phyloP scores from a whole-genome alignment of 2,888 invertebrate genomes.

The Trilocha varians region DNA sequence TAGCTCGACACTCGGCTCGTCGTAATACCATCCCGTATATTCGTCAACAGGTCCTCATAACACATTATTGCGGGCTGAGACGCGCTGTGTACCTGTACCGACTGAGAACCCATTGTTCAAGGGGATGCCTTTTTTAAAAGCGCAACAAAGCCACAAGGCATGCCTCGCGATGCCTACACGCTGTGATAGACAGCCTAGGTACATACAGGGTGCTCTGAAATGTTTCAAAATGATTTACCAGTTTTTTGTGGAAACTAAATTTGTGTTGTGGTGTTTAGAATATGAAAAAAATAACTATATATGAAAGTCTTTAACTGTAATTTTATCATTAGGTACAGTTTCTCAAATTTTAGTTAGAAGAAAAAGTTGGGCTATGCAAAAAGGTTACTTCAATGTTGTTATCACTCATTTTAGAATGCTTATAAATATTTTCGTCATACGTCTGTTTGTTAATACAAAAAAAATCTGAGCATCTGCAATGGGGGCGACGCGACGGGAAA shows the following conservation, averaged over 20 bases:
- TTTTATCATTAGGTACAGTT: too few relatives aligned
- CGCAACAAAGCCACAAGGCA: conserved; percentile 67
- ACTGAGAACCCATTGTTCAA: conserved; percentile 45
- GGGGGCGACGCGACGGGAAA: too few relatives aligned
- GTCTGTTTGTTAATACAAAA: too few relatives aligned
- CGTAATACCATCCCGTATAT: conserved; percentile 7
- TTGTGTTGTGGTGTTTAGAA: background rate
- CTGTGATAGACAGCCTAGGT: conserved; percentile 41
- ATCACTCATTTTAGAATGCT: too few relatives aligned
- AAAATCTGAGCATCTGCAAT: too few relatives aligned
- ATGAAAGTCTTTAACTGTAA: too few relatives aligned
- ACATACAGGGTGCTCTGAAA: conserved; percentile 30
- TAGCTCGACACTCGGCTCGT: conserved; percentile 1
- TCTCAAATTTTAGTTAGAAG: too few relatives aligned
- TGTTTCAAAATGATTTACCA: conserved; percentile 1
- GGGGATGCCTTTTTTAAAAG: conserved; percentile 52
- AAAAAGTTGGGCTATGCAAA: too few relatives aligned
- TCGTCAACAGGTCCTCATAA: conserved; percentile 20
- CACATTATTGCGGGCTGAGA: conserved; percentile 35
- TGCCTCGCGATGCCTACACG: conserved; percentile 35
- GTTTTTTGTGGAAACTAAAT: conserved; percentile 5
- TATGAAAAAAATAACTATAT: background rate
- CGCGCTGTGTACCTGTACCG: conserved; percentile 25
- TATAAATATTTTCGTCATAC: too few relatives aligned
- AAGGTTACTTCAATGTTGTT: too few relatives aligned